Evolutionary conservation across 2,797 vertebrate species (phyloP).

Genomic region (Botia kubotai): DNA sequence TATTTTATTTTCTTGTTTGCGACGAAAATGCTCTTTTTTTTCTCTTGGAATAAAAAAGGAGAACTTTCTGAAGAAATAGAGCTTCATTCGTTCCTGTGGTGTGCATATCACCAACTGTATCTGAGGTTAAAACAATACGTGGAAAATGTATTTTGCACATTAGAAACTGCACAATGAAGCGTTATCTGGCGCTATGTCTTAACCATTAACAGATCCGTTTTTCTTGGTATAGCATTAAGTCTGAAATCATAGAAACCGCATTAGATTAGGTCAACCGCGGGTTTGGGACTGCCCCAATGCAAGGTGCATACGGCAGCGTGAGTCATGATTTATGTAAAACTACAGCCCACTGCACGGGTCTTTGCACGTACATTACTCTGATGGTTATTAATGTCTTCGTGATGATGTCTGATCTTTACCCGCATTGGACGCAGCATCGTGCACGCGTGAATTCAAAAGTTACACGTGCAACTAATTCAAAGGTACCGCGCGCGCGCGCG

Average conservation of each 20-base stretch:
- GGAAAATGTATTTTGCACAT: background rate
- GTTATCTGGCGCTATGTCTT: background rate
- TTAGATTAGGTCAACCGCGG: conserved; percentile 1
- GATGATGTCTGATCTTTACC: no score
- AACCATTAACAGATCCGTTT: background rate
- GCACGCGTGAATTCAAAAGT: background rate
- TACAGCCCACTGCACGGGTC: no score
- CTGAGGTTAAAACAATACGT: background rate
- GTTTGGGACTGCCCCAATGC: conserved; percentile 32
- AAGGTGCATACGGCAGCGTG: background rate
- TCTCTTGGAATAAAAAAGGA: conserved; percentile 82
- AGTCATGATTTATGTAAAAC: background rate
- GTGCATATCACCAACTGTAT: background rate
- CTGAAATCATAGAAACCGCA: conserved; percentile 8
- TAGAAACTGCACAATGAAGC: background rate
- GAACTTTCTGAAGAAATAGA: conserved; percentile 78
- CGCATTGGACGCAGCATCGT: background rate
- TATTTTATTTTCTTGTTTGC: conserved; percentile 84
- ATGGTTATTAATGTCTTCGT: no score
- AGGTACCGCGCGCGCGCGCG: conserved; percentile 12
- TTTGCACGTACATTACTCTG: no score
- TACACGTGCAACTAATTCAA: background rate
- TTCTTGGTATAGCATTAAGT: conserved; percentile 3
- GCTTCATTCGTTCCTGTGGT: background rate
- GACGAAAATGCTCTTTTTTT: conserved; percentile 77